Evolutionary conservation across 2,888 invertebrate species (phyloP), one percentile per base, ranked within the genome.

Genomic region (Chloroclysta siterata): DNA sequence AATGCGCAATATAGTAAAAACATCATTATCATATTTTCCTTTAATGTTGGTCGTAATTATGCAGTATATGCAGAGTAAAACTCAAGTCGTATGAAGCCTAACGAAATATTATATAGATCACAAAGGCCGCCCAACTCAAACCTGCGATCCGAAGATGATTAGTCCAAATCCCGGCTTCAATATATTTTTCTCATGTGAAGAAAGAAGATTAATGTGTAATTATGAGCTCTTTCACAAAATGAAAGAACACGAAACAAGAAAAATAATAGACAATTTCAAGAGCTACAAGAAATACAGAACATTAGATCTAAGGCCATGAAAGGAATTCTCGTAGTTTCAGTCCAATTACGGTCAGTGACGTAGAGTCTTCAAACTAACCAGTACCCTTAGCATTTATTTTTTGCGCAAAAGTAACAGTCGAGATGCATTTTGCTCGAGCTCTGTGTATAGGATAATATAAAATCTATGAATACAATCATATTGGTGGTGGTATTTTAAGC

Each of bases 361-460:
- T 71, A 7, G 6, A 63, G 64, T 70, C 71, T 72, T 73, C 70
- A 69, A 74, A 75, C 72, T 72, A 74, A 79, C 75, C 72, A 73
- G 74, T 74, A 29, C 29, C 14, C n/a, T 15, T 56, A 50, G 41
- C 56, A 56, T 41, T 2, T 47, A 47, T 56, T 53, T 52, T 11
- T 13, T 17, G 15, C 33, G 11, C 15, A 15, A 15, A 14, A 39
- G 36, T 39, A 11, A 39, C 11, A 39, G 36, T 39, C 8, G 33
- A 1, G 33, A 33, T 6, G 7, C 8, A 8, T 33, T 33, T 6
- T 33, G 33, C 33, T 8, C 5, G 7, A 33, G 8, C 33, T 33
- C 8, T 33, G 5, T 33, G 1, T 33, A 33, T 33, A 29, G 6
- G 29, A 29, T 29, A 29, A 44, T 8, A 15, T 6, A 15, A 44